Base-by-base conservation (phyloP, 2,797 vertebrate genomes). In the Petrocephalus sullivani region DNA sequence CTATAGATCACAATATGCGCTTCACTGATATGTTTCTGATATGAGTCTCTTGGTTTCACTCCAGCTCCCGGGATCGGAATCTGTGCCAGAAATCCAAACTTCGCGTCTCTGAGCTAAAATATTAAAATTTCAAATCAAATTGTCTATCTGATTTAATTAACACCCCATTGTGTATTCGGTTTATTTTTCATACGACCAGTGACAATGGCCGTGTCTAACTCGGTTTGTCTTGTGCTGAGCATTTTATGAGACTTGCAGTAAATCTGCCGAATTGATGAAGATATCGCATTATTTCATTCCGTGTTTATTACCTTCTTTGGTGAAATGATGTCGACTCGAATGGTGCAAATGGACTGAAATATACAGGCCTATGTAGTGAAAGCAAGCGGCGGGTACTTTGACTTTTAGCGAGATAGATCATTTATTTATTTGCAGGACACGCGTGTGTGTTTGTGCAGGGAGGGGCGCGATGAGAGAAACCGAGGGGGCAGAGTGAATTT, bases 1-100 rank as follows among this genome's bases (percentile, higher is more conserved):
- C 86, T 37, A 83, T 83, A 87, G 46, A 88, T 87, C 88, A 86
- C 88, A 75, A 83, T 82, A 71, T 64, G n/a, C 85, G 64, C 57
- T 54, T 60, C 83, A 23, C n/a, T 58, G 78, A 75, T 75, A 41
- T 12, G 33, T 75, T 84, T 46, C 54, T 84, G 90, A 90, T 87
- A 46, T 81, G 86, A 60, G 81, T 41, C 46, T 51, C 54, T 21
- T 61, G 60, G 46, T 87, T 87, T 89, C 64, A 85, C 56, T 58
- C 4, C 28, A 3, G 81, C 54, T 89, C 58, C 49, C 49, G 53
- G 56, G 85, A 85, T 53, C 57, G n/a, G 19, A 84, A 33, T 51
- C 46, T 14, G 58, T 89, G 78, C 16, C 6, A 23, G 58, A 37
- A 61, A 84, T 51, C 3, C 57, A 88, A 54, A 71, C 21, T 83